These are phyloP conservation scores for Myopa testacea DNA, from an alignment of 2,888 invertebrate species.

Conservation along the genomic window DNA sequence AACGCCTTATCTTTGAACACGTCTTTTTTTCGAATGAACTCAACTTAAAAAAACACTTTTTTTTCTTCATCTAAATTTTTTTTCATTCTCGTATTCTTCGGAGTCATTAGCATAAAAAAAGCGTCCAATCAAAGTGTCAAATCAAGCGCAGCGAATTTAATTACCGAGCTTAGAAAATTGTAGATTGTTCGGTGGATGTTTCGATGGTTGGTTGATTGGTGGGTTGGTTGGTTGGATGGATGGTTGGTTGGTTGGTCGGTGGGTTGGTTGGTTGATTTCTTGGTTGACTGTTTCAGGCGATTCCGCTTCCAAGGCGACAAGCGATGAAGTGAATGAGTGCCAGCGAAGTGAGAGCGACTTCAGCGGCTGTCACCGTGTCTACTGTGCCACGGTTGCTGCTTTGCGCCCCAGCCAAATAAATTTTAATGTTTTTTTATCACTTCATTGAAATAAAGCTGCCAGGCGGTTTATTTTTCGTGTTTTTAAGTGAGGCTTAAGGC, in stretches of 20 bases:
- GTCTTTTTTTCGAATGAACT: too few species aligned
- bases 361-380: background rate
- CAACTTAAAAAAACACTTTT: too few species aligned
- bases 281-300: too few species aligned
- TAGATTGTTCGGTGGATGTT: background rate
- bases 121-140: constrained; percentile 52
- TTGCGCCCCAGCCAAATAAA: background rate
- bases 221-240: background rate
- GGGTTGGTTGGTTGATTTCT: background rate
- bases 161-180: constrained; percentile 36
- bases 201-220: background rate
- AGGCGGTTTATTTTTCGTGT: too few species aligned
- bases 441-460: background rate
- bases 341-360: too few species aligned
- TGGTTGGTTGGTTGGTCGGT: background rate
- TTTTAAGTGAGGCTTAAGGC: too few species aligned
- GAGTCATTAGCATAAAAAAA: background rate
- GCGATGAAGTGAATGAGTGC: background rate
- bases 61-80: background rate
- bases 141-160: constrained; percentile 57
- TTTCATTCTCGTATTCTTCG: background rate
- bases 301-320: too few species aligned
- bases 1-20: too few species aligned
- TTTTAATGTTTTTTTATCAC: background rate
- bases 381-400: background rate